Conservation (phyloP, 2,113 vertebrate species). For the Alethe castanea region DNA sequence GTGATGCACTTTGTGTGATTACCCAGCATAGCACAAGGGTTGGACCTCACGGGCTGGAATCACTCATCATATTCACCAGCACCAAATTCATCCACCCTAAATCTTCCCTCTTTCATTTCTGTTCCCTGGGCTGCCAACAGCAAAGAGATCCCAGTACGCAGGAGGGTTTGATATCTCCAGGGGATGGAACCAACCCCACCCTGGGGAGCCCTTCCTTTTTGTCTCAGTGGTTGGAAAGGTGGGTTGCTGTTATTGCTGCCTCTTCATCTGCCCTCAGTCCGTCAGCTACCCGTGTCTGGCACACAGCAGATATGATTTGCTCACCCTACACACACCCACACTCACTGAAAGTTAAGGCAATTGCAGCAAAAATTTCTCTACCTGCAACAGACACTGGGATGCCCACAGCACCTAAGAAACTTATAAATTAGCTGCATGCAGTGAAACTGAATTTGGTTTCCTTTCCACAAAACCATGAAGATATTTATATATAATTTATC, state of each 20-base stretch:
- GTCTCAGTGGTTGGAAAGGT: not conserved
- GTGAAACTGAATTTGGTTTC: conserved; percentile 67
- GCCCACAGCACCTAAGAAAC: conserved; percentile 26
- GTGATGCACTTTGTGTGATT: fast-evolving
- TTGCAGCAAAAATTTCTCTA: not conserved
- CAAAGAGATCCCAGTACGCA: fast-evolving
- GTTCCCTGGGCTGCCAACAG: not conserved
- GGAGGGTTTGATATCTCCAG: fast-evolving
- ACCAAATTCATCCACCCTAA: not conserved
- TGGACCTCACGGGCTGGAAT: fast-evolving
- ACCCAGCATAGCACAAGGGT: not conserved
- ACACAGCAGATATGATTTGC: not conserved
- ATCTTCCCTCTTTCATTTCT: not conserved
- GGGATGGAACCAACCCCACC: not conserved
- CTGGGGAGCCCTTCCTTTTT: not conserved
- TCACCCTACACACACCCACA: not conserved
- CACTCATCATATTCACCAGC: fast-evolving
- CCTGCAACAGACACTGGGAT: not conserved
- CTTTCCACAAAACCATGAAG: conserved; percentile 72
- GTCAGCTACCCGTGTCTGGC: fast-evolving
- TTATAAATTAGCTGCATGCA: conserved; percentile 55
- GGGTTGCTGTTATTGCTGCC: not conserved
- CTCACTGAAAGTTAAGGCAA: not conserved
- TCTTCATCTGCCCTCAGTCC: not conserved
- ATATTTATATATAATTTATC: conserved; percentile 96